Base-by-base conservation (phyloP, 2,113 vertebrate species). In the Mesoclemmys tuberculata region DNA sequence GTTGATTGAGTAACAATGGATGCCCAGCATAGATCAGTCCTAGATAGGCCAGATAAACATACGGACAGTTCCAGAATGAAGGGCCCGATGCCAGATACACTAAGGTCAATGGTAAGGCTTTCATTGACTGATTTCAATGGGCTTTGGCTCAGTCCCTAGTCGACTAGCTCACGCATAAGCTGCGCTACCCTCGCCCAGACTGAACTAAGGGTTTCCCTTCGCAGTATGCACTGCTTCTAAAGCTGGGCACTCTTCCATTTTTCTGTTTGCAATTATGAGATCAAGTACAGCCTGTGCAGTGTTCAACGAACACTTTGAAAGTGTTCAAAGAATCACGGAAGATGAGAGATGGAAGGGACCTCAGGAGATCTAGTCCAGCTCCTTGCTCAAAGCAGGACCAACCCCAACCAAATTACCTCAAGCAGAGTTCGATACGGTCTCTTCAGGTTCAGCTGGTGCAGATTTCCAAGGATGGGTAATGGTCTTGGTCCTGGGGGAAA, bases 391-490 rank as follows among this genome's bases (percentile, higher is more conserved):
- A 51, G 51, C 51, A 51, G 51, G 51, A 51, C 51, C 51, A 51
- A 51, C 51, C 51, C 51, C 14, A n/a, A 51, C 11, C 14, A 51
- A 51, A 51, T 90, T 94, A 89, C 85, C 93, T 94, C 79, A 21
- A 89, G 29, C 85, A 93, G 80, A 22, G 71, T 94, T 91, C 92
- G 80, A 75, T 94, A 91, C 2, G 71, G 80, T 31, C 83, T 96
- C 80, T 88, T 91, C 85, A 95, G 83, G 55, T 91, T 92, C 22
- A 97, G 89, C 19, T 97, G 90, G 31, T 95, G 85, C 35, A 97
- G 91, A 83, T 98, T 97, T 91, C 96, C 95, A 80, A 97, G 93
- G 82, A 97, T 2, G 14, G 96, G 93, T 89, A 94, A 91, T 24
- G 94, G 87, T 78, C 78, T 91, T 6, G 95, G 92, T 90, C 96